Conservation (phyloP, 2,113 vertebrate species). For the Mandrillus leucophaeus region DNA sequence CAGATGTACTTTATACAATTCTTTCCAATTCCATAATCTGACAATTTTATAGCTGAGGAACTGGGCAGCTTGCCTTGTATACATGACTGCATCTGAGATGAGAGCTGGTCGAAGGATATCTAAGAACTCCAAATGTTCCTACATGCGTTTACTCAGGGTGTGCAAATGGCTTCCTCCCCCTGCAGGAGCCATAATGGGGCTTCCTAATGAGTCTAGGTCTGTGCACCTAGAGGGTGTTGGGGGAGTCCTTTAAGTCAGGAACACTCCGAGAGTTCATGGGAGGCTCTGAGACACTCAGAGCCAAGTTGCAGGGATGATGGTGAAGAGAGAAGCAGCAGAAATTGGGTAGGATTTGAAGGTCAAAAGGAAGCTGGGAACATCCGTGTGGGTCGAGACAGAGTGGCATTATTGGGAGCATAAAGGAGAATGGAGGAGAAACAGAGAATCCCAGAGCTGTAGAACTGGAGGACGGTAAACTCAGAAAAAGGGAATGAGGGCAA, state of each 20-base stretch:
- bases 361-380: neutral
- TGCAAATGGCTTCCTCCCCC: neutral
- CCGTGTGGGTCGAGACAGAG: neutral
- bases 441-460: neutral
- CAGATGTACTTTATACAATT: neutral
- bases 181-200: neutral
- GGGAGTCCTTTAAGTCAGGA: neutral
- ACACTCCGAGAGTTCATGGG: neutral
- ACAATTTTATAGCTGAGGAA: neutral
- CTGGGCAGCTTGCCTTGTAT: neutral
- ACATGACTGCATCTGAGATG: neutral
- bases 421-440: neutral
- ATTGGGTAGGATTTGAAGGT: neutral
- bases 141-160: neutral
- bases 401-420: neutral
- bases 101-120: neutral
- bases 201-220: neutral
- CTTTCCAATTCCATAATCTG: neutral
- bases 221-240: accelerated
- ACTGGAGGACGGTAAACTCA: neutral
- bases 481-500: neutral
- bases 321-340: neutral
- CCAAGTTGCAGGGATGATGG: neutral
- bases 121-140: neutral
- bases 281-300: neutral